Evolutionary conservation across 2,888 invertebrate species (phyloP).

Genomic region (Heteromyza rotundicornis): DNA sequence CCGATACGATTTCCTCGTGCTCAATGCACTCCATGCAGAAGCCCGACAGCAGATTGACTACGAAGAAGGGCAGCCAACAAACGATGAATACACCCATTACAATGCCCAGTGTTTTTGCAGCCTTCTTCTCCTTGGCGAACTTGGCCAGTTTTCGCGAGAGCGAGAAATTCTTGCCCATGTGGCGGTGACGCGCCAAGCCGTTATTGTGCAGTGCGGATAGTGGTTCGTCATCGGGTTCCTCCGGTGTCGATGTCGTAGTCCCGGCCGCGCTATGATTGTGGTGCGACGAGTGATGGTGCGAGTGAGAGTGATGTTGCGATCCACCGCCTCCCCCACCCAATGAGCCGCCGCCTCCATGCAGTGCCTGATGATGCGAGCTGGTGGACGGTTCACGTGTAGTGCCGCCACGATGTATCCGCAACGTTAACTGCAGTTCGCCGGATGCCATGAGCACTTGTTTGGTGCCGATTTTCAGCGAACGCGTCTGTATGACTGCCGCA

Average conservation of each 20-base stretch:
- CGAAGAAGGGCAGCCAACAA: slow-evolving; percentile 97
- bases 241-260: slow-evolving; percentile 70
- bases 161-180: slow-evolving; percentile 87
- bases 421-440: slow-evolving; percentile 84
- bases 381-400: slow-evolving; percentile 69
- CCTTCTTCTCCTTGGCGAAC: slow-evolving; percentile 96
- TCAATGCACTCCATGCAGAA: slow-evolving; percentile 87
- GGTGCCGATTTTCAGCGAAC: slow-evolving; percentile 87
- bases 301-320: slow-evolving; percentile 46
- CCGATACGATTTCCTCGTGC: slow-evolving; percentile 85
- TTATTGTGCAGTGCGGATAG: slow-evolving; percentile 80
- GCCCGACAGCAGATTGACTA: slow-evolving; percentile 89
- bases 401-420: slow-evolving; percentile 93
- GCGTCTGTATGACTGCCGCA: slow-evolving; percentile 90
- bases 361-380: slow-evolving; percentile 45
- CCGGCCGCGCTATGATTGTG: slow-evolving; percentile 56
- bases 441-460: slow-evolving; percentile 87
- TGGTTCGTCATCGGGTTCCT: slow-evolving; percentile 72
- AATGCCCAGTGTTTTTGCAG: slow-evolving; percentile 95
- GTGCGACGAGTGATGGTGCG: slow-evolving; percentile 55
- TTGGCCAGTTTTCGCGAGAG: slow-evolving; percentile 91
- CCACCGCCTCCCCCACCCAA: slow-evolving; percentile 30
- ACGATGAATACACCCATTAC: slow-evolving; percentile 97
- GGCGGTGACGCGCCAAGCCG: slow-evolving; percentile 74
- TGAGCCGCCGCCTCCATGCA: slow-evolving; percentile 60